Evolutionary conservation across 2,113 vertebrate genomes (phyloP), one percentile per base, ranked within the genome.

Genomic region (Serinus canaria): DNA sequence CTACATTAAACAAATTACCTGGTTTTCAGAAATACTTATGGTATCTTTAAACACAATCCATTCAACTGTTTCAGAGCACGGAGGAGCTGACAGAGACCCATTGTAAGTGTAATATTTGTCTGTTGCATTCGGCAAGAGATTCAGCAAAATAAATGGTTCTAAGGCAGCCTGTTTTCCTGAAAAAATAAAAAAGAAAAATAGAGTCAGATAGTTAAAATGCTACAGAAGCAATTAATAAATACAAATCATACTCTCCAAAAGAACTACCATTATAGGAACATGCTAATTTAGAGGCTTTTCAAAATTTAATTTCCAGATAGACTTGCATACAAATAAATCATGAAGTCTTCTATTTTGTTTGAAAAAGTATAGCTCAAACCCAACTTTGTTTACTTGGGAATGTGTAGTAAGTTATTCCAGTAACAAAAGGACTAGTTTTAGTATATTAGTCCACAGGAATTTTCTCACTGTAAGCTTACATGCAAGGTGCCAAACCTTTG

Each of bases 21-120:
- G 99, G 50, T 96, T 95, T 87, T 99, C 98, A 80, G 99, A 99
- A 96, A 99, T 98, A 96, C 97, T 96, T 66, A 98, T 98, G 1
- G 98, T 98, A 87, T 99, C 98, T 97, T 99, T 99, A 93, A 99
- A 99, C 70, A 99, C 92, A 94, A 99, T 98, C 99, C 99, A 99
- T 97, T 99, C 98, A 18, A 99, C 99, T 0, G 98, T 99, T 97
- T 99, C 99, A 23, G 98, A 98, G 97, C 99, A 99, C 28, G 99
- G 99, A 31, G 99, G 99, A 22, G 98, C 97, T 30, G 99, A 99
- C 95, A 99, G 96, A 6, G 99, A 99, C 44, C 99, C 99, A 62
- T 99, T 99, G 76, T 99, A 99, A 85, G 98, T 98, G 81, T 99
- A 99, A 84, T 99, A 99, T 88, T 99, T 99, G 70, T 99, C 98